Conservation (phyloP, 64 coral and sea anemone genomes). For the Exaiptasia diaphana region DNA sequence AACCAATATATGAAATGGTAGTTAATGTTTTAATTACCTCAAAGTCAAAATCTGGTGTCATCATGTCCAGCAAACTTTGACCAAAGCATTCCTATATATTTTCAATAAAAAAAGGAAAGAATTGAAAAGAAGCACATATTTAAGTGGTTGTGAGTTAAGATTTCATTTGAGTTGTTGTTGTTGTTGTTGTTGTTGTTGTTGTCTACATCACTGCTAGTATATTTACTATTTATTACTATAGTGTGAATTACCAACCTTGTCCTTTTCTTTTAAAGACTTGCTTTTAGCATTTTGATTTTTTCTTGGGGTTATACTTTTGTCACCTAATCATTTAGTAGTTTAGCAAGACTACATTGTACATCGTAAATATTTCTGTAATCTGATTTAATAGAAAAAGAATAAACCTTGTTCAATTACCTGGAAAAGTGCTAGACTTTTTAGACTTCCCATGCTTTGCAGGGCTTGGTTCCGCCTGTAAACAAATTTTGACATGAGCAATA, state of each 20-base stretch:
- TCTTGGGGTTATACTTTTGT: background rate
- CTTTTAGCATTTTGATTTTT: background rate
- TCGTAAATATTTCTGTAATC: background rate
- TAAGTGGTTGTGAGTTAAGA: background rate
- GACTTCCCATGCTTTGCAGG: background rate
- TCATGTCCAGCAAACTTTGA: background rate
- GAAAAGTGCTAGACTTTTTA: slow-evolving; percentile 9
- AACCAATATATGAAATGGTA: background rate
- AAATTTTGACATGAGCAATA: background rate
- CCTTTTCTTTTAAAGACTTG: background rate
- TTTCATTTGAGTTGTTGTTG: background rate
- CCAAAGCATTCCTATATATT: slow-evolving; percentile 17
- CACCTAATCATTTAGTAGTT: too few species aligned
- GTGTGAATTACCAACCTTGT: background rate
- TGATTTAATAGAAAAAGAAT: background rate
- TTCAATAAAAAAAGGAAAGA: background rate
- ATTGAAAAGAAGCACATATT: background rate
- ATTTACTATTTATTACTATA: background rate
- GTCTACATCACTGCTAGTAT: too few species aligned
- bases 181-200: too few species aligned
- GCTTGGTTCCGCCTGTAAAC: background rate
- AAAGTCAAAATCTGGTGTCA: slow-evolving; percentile 10
- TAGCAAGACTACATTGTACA: background rate
- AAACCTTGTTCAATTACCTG: background rate
- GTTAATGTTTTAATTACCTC: slow-evolving; percentile 9